A percentile compares a stretch with the other conserved stretches of the same genome.
phyloP scores from a whole-genome alignment of 2,888 invertebrate genomes.

The Euplexia lucipara region DNA sequence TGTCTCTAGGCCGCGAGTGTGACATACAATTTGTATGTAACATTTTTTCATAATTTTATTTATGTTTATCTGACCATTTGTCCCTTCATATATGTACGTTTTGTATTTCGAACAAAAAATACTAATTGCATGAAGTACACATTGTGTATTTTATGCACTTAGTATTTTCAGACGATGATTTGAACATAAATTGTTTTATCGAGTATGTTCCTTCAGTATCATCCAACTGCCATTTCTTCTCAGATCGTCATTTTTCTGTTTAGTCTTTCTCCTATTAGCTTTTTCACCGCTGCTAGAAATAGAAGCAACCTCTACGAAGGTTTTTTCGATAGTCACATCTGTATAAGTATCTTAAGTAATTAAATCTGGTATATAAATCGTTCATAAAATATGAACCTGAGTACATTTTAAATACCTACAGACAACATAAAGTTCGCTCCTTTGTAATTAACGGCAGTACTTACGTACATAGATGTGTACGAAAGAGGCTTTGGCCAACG shows the following conservation, averaged over 20 bases:
- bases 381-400: constrained; percentile 42
- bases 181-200: too few species aligned
- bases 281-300: neutral
- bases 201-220: too few species aligned
- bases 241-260: neutral
- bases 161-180: neutral
- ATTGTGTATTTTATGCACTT: neutral
- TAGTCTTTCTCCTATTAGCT: neutral
- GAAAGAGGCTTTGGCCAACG: constrained; percentile 50
- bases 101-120: too few species aligned
- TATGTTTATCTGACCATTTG: constrained; percentile 36
- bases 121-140: too few species aligned
- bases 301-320: neutral
- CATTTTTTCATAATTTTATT: constrained; percentile 50
- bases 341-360: too few species aligned
- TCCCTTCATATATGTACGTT: constrained; percentile 11
- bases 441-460: constrained; percentile 56
- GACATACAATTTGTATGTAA: too few species aligned
- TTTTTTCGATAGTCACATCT: too few species aligned
- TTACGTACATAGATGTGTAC: constrained; percentile 45
- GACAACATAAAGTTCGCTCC: constrained; percentile 47
- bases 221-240: neutral
- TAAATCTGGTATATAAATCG: constrained; percentile 17
- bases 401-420: constrained; percentile 39
- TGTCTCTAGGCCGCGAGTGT: constrained; percentile 22